These are phyloP conservation scores for Vesta saturnalis DNA, from an alignment of 2,888 invertebrate species.

Conservation along the genomic window DNA sequence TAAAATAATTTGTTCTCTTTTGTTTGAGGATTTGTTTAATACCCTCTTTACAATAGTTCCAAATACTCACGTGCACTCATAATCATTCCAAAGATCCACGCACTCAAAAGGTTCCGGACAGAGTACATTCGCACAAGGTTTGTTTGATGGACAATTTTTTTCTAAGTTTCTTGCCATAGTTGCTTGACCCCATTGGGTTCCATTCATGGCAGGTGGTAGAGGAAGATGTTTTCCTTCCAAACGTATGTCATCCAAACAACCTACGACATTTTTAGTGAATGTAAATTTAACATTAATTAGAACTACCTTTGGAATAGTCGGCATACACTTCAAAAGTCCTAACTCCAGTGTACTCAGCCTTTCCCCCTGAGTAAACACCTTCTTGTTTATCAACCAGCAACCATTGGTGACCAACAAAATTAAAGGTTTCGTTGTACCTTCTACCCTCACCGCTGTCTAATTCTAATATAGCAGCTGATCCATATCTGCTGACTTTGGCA, in stretches of 20 bases:
- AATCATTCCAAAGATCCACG: constrained; percentile 97
- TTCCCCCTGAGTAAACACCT: constrained; percentile 95
- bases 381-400: constrained; percentile 92
- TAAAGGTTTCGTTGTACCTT: constrained; percentile 91
- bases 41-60: too few species aligned
- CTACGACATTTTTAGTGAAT: too few species aligned
- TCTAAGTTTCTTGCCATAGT: constrained; percentile 93
- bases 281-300: not conserved
- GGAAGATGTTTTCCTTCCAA: constrained; percentile 96
- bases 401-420: constrained; percentile 92
- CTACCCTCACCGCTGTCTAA: constrained; percentile 96
- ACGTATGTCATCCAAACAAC: constrained; percentile 85
- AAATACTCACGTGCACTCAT: constrained; percentile 99
- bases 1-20: too few species aligned
- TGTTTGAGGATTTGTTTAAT: too few species aligned
- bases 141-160: constrained; percentile 92
- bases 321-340: constrained; percentile 94
- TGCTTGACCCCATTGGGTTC: constrained; percentile 95
- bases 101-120: constrained; percentile 95
- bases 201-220: constrained; percentile 93
- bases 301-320: constrained; percentile 88
- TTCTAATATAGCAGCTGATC: constrained; percentile 91
- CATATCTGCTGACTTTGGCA: constrained; percentile 89
- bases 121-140: constrained; percentile 93
- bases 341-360: constrained; percentile 94